Base-by-base conservation (phyloP, 2,113 vertebrate genomes). In the Sialia sialis region DNA sequence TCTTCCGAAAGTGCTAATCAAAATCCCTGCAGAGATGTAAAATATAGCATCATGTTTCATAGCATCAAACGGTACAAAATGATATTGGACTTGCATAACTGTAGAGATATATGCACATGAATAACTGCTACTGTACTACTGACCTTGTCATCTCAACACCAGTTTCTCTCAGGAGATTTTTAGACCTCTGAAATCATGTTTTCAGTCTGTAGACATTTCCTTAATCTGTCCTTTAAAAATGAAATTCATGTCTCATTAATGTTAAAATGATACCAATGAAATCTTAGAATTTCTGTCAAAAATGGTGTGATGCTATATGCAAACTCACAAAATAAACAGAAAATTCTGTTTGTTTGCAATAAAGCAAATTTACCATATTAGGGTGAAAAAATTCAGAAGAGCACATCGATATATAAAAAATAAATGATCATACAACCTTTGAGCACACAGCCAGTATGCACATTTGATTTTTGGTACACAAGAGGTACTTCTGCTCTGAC, bases 131-230 rank as follows among this genome's bases (percentile, higher is more conserved):
- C 84, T 72, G 18, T 79, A 78, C 44, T 78, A 52, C 96, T 95
- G 86, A 98, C 97, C 97, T 97, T 96, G 91, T 95, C 93, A 95
- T 86, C 89, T 94, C 93, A 96, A 95, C 51, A 52, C 55, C 89
- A 87, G 87, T 94, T 89, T 97, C 58, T 96, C 93, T 94, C 72
- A 68, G 91, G 83, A 97, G 96, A 95, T 54, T 94, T 93, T 96
- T 97, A 98, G 68, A 95, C 75, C 73, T 97, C 91, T 91, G 90
- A 97, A 97, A 97, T 86, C 82, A 97, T 92, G 56, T 96, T 97
- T 96, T 97, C 77, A 96, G 78, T 95, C 92, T 95, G 93, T 79
- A 96, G 96, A 93, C 85, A 94, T 86, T 90, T 95, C 86, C 84
- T 97, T 97, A 96, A 73, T 95, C 92, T 97, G 93, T 92, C 90